Conservation (phyloP, 53 echinoderm and acorn worm genomes). For the Patiria pectinifera region DNA sequence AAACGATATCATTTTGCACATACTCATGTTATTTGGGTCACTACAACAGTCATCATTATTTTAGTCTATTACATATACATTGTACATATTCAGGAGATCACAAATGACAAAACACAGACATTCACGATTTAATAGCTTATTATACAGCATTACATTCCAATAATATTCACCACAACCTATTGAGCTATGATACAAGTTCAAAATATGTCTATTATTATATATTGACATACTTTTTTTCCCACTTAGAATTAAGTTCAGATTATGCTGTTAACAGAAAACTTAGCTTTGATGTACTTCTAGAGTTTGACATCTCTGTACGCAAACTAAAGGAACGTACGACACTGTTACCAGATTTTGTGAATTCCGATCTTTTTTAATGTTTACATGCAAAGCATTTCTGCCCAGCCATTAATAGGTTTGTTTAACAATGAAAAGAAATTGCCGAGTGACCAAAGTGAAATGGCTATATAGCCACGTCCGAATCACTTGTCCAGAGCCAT, state of each 20-base stretch:
- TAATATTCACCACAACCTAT: neutral
- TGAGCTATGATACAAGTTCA: slow-evolving; percentile 10
- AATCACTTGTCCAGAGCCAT: too few relatives aligned
- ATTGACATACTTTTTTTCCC: neutral
- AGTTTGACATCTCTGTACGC: too few relatives aligned
- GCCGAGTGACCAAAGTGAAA: too few relatives aligned
- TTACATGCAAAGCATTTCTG: too few relatives aligned
- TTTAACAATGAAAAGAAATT: too few relatives aligned
- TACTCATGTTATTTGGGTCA: slow-evolving; percentile 26
- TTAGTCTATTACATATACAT: neutral
- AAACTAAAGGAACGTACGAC: too few relatives aligned
- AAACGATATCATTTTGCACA: neutral
- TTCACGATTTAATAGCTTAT: slow-evolving; percentile 5
- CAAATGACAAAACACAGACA: slow-evolving; percentile 13
- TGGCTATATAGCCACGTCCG: too few relatives aligned
- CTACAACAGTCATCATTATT: neutral
- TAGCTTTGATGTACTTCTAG: too few relatives aligned
- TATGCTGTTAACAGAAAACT: neutral
- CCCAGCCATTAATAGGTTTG: too few relatives aligned
- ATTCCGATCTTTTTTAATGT: too few relatives aligned
- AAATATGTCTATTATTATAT: neutral
- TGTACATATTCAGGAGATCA: neutral
- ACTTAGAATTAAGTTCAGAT: neutral
- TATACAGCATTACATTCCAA: slow-evolving; percentile 16
- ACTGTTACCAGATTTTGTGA: too few relatives aligned